These are phyloP conservation scores for Tragelaphus imberbis DNA, from an alignment of 2,113 vertebrate species.

Conservation along the genomic window DNA sequence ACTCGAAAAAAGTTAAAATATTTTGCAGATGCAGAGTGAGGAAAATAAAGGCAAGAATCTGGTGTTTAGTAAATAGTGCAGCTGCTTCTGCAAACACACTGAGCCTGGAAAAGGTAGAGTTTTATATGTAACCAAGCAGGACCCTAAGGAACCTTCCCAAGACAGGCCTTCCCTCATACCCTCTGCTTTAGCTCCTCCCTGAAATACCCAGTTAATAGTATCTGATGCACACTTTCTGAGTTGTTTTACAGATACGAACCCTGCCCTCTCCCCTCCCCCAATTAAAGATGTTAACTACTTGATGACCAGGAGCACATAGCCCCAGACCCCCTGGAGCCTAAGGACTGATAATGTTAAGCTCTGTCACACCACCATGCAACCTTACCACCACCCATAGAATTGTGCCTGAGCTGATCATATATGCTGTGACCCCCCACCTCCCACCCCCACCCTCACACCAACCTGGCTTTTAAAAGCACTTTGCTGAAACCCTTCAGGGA, in stretches of 20 bases:
- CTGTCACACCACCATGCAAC: not conserved
- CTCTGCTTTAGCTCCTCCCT: not conserved
- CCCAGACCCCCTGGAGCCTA: not conserved
- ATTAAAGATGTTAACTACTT: not conserved
- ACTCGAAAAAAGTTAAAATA: not conserved
- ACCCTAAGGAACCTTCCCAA: not conserved
- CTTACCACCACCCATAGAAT: not conserved
- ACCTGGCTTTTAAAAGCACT: not conserved
- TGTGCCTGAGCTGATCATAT: not conserved
- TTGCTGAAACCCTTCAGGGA: not conserved
- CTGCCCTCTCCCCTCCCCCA: fast-evolving
- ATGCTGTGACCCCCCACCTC: not conserved
- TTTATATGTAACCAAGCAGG: not conserved
- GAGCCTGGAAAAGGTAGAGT: not conserved
- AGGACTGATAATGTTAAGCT: not conserved
- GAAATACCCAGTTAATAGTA: not conserved
- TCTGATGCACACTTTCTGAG: not conserved
- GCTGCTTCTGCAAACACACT: not conserved
- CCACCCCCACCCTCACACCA: not conserved
- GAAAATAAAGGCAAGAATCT: not conserved
- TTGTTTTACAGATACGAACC: not conserved
- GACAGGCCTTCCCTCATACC: not conserved
- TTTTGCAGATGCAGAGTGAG: not conserved
- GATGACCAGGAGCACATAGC: not conserved
- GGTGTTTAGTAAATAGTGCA: not conserved